Conservation (phyloP, 2,888 invertebrate species). For the Acronicta leporina region DNA sequence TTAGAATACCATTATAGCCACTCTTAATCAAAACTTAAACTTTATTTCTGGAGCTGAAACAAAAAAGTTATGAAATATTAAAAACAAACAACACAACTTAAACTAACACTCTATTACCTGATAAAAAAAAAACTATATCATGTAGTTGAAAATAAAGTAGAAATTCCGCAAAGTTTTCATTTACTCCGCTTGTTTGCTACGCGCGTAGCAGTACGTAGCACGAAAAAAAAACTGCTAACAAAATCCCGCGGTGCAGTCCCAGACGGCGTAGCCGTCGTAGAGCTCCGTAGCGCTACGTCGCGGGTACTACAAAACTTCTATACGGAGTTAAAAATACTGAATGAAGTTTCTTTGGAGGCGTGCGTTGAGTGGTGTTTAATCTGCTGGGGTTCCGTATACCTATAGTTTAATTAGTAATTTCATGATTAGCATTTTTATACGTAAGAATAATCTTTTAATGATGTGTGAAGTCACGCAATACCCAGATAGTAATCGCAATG, state of each 20-base stretch:
- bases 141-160: conserved; percentile 27
- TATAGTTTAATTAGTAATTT: background rate
- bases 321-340: conserved; percentile 66
- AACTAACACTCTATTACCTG: background rate
- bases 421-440: no score
- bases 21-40: no score
- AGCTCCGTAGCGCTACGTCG: conserved; percentile 55
- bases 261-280: conserved; percentile 60
- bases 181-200: conserved; percentile 52
- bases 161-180: conserved; percentile 42
- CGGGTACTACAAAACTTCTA: conserved; percentile 66
- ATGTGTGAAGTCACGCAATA: no score
- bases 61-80: no score
- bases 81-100: no score
- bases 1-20: no score
- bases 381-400: conserved; percentile 31
- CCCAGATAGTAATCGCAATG: no score
- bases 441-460: no score
- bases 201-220: conserved; percentile 39
- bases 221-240: conserved; percentile 41
- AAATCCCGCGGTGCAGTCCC: conserved; percentile 43
- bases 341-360: conserved; percentile 60
- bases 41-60: no score
- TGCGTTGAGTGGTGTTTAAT: conserved; percentile 41
- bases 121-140: conserved; percentile 33